These are phyloP conservation scores for Saccopteryx bilineata DNA, from an alignment of 2,113 vertebrate genomes.

Conservation along the genomic window DNA sequence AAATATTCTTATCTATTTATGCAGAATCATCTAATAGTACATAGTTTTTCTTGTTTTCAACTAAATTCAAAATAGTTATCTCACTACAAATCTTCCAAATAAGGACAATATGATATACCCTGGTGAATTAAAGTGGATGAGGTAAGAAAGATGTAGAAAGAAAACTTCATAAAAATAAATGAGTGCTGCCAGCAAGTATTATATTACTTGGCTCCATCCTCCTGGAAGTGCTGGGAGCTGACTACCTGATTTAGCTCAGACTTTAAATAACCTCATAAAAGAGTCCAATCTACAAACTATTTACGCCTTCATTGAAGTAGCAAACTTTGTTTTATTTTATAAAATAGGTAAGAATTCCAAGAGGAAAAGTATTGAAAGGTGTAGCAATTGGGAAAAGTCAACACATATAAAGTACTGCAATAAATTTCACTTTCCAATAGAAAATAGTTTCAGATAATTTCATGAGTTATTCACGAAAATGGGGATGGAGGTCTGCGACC, in stretches of 20 bases:
- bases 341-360: slow-evolving; percentile 25
- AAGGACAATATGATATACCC: background rate
- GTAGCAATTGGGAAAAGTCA: slow-evolving; percentile 45
- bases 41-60: background rate
- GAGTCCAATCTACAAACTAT: background rate
- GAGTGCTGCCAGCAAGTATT: background rate
- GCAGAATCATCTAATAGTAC: background rate
- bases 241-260: slow-evolving; percentile 51
- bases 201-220: background rate
- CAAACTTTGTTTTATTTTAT: slow-evolving; percentile 56
- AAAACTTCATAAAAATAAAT: slow-evolving; percentile 43
- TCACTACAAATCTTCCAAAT: slow-evolving; percentile 34
- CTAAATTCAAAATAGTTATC: background rate
- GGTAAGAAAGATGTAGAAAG: slow-evolving; percentile 12
- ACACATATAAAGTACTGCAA: background rate
- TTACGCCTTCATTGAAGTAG: slow-evolving; percentile 43
- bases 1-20: background rate
- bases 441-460: slow-evolving; percentile 9
- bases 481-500: background rate
- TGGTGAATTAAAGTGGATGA: background rate
- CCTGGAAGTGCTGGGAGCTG: background rate
- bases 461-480: background rate
- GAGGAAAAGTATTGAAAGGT: background rate
- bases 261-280: slow-evolving; percentile 64
- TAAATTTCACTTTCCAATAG: slow-evolving; percentile 36